Base-by-base conservation (phyloP, 2,113 vertebrate species). In the Tautogolabrus adspersus region DNA sequence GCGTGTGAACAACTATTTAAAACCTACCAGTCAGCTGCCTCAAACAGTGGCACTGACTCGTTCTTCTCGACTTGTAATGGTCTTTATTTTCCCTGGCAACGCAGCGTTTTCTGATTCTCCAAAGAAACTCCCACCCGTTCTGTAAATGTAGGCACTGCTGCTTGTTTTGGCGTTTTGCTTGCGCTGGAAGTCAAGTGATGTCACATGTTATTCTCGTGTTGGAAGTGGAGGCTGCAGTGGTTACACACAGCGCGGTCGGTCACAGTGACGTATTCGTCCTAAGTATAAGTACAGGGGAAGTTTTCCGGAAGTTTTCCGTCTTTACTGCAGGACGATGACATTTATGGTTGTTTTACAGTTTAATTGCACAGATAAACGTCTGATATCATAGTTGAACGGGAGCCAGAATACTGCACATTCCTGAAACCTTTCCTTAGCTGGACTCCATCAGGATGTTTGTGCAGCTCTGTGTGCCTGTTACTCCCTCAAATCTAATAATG, bases 131-230 rank as follows among this genome's bases (percentile, higher is more conserved):
- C 38, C 21, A 44, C 65, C 22, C 22, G 18, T 42, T 40, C 34
- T 54, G 26, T 81, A 64, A 79, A 83, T 79, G 16, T 66, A 44
- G 44, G 10, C 19, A 4, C 72, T 11, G 51, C 61, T 51, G 51
- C 61, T 51, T n/a, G 54, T 34, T 46, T 51, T 63, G 65, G 72
- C 2, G 8, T 81, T 69, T 66, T 56, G 42, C 72, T 61, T 8
- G 34, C 3, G 5, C 22, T 51, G 55, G 74, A 76, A 84, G 65
- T 46, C 47, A 87, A 90, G 76, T 91, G 84, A 91, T 92, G 89
- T 93, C 93, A 91, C 89, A 82, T 91, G 84, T 77, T 89, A 80
- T 91, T 91, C 75, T 77, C 66, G 74, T 80, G 66, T 85, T 85
- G 81, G 77, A 82, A 80, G 85, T 0, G 52, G 69, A 82, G 79